Evolutionary conservation across 2,797 vertebrate species (phyloP).

Genomic region (Urocyon cinereoargenteus): DNA sequence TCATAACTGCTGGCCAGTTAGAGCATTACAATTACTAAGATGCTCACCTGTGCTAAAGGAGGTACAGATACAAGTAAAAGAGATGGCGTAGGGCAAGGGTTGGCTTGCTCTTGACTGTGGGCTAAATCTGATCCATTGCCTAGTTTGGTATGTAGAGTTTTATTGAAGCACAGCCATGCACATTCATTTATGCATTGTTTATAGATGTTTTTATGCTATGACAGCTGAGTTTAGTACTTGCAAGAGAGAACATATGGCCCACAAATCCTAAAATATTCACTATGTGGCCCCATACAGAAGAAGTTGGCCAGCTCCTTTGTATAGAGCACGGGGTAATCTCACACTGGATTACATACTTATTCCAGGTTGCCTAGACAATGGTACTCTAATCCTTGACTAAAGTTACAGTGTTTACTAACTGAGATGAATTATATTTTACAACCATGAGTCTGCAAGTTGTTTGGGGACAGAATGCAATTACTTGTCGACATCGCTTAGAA

Average conservation of each 20-base stretch:
- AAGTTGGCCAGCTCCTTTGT: background rate
- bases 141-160: conserved; percentile 10
- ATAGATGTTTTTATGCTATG: background rate
- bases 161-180: background rate
- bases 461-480: background rate
- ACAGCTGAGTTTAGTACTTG: background rate
- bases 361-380: background rate
- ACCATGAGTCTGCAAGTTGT: background rate
- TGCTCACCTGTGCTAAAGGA: background rate
- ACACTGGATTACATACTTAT: background rate
- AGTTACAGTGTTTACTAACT: background rate
- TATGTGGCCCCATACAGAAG: background rate
- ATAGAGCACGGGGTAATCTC: background rate
- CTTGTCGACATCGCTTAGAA: background rate
- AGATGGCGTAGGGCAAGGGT: too few relatives aligned
- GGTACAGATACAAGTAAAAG: background rate
- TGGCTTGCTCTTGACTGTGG: background rate
- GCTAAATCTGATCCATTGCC: background rate
- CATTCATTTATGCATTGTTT: background rate
- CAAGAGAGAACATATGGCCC: background rate
- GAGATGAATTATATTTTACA: background rate
- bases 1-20: background rate
- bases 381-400: background rate
- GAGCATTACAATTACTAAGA: background rate
- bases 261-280: background rate